Evolutionary conservation across 2,888 invertebrate species (phyloP).

Genomic region (Pardosa pseudoannulata): DNA sequence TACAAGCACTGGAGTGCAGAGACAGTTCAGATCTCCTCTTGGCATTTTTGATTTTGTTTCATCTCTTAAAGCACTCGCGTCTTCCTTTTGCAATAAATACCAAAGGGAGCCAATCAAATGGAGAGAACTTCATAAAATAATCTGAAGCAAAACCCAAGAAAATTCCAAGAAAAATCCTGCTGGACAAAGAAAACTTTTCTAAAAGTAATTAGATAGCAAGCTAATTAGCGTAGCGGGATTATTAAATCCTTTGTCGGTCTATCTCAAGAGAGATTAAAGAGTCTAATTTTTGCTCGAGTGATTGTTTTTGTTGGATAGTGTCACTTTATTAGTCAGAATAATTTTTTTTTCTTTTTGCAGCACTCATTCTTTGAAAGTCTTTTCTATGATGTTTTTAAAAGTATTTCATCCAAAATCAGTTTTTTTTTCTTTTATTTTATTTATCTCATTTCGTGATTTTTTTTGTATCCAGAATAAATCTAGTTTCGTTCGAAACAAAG

Average conservation of each 20-base stretch:
- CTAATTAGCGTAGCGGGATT: slow-evolving; percentile 64
- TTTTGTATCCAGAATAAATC: not conserved
- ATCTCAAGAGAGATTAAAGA: slow-evolving; percentile 63
- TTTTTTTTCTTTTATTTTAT: not conserved
- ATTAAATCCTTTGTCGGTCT: slow-evolving; percentile 70
- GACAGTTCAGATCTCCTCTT: not conserved
- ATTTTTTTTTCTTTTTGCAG: not conserved
- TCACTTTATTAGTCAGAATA: slow-evolving; percentile 34
- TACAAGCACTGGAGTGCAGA: not conserved
- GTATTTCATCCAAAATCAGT: not conserved
- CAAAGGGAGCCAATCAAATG: slow-evolving; percentile 37
- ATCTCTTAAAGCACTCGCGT: not conserved
- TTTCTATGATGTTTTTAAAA: not conserved
- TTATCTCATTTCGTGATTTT: not conserved
- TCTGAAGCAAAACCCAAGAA: slow-evolving; percentile 20
- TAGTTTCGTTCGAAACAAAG: not conserved
- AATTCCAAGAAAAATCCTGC: slow-evolving; percentile 42
- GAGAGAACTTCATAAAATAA: slow-evolving; percentile 23
- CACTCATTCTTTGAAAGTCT: not conserved
- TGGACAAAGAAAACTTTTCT: slow-evolving; percentile 65
- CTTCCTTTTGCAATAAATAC: not conserved
- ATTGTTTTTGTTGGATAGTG: slow-evolving; percentile 53
- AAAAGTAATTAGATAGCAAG: slow-evolving; percentile 67
- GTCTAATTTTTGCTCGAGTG: slow-evolving; percentile 58
- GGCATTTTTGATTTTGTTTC: not conserved